These are phyloP conservation scores for Aplocera efformata DNA, from an alignment of 2,888 invertebrate species.

Conservation along the genomic window DNA sequence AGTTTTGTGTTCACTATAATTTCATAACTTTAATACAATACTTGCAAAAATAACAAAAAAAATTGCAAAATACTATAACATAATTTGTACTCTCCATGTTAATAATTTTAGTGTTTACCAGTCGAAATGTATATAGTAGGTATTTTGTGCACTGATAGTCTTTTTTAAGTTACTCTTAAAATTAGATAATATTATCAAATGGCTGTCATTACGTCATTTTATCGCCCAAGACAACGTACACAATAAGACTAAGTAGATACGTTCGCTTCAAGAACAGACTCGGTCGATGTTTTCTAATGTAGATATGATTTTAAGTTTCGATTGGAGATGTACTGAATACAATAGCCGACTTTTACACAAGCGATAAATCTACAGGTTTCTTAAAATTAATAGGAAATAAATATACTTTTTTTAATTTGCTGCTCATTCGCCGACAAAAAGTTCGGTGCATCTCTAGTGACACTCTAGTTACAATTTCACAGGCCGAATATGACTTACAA, in stretches of 20 bases:
- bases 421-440: too few species aligned
- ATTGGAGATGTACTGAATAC: too few species aligned
- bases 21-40: slow-evolving; percentile 49
- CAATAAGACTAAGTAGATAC: slow-evolving; percentile 50
- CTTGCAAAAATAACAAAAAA: slow-evolving; percentile 53
- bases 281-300: slow-evolving; percentile 38
- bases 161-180: slow-evolving; percentile 61
- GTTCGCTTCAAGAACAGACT: slow-evolving; percentile 41
- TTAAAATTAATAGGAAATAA: too few species aligned
- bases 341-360: too few species aligned
- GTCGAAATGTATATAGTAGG: slow-evolving; percentile 66
- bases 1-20: slow-evolving; percentile 59
- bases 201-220: slow-evolving; percentile 63
- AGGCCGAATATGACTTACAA: too few species aligned
- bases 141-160: slow-evolving; percentile 74
- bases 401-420: too few species aligned
- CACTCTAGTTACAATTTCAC: too few species aligned
- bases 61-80: slow-evolving; percentile 50
- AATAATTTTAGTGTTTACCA: slow-evolving; percentile 56
- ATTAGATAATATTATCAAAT: slow-evolving; percentile 58
- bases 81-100: slow-evolving; percentile 47
- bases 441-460: too few species aligned
- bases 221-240: slow-evolving; percentile 52
- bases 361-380: too few species aligned
- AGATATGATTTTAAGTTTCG: neutral